Evolutionary conservation across 2,888 invertebrate species (phyloP).

Genomic region (Glaucopsyche alexis): DNA sequence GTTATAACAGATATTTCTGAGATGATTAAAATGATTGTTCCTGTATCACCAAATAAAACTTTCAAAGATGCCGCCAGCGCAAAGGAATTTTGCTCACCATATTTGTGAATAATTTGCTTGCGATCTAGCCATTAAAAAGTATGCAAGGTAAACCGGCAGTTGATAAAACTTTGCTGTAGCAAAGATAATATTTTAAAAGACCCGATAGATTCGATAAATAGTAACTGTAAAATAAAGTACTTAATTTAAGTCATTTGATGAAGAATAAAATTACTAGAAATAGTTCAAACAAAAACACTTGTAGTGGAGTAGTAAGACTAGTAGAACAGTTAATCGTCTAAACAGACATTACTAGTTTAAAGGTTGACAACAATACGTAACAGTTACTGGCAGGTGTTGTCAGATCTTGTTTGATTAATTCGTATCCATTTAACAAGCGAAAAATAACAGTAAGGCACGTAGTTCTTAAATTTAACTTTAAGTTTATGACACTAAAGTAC

Average conservation of each 20-base stretch:
- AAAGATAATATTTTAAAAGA: background rate
- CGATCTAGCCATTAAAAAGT: conserved; percentile 1
- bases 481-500: conserved; percentile 17
- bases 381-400: conserved; percentile 21
- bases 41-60: conserved; percentile 1
- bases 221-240: background rate
- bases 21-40: conserved; percentile 2
- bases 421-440: conserved; percentile 7
- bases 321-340: background rate
- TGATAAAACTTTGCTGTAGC: background rate
- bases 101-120: background rate
- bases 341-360: conserved; percentile 5
- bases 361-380: conserved; percentile 23
- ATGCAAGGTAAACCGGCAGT: background rate
- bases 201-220: background rate
- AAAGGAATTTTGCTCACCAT: background rate
- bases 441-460: background rate
- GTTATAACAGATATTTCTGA: conserved; percentile 6
- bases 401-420: background rate
- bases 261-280: background rate
- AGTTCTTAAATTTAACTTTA: conserved; percentile 23
- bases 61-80: conserved; percentile 5
- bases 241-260: background rate
- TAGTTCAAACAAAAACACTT: background rate
- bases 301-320: background rate